Percentiles rank a stretch among this genome's conserved stretches.
These are phyloP conservation scores for Troglohyphantes excavatus DNA, from an alignment of 2,888 invertebrate genomes.

Conservation along the genomic window DNA sequence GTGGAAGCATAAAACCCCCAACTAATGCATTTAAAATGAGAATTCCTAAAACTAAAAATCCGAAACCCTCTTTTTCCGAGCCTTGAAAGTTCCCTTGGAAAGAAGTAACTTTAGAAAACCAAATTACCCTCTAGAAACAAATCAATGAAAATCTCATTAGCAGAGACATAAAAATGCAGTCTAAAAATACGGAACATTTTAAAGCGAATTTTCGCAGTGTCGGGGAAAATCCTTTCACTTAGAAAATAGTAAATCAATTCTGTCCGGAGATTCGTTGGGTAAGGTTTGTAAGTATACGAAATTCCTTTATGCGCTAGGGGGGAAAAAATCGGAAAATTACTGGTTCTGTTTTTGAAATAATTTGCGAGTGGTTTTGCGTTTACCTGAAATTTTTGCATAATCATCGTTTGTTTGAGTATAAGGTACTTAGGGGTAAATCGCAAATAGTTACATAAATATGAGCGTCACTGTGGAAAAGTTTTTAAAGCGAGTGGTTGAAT, in stretches of 20 bases:
- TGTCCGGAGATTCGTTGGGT: constrained; percentile 12
- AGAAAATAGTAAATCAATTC: constrained; percentile 66
- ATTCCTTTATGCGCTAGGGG: neutral
- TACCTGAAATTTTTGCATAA: neutral
- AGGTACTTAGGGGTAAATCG: neutral
- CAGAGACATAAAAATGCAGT: constrained; percentile 47
- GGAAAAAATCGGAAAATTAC: neutral
- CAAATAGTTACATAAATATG: neutral
- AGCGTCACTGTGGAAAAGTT: neutral
- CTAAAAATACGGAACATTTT: constrained; percentile 49
- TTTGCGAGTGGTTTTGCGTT: constrained; percentile 20
- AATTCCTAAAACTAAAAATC: neutral
- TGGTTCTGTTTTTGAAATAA: constrained; percentile 30
- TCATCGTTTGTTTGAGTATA: constrained; percentile 12
- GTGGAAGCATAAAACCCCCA: neutral
- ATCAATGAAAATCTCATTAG: constrained; percentile 69
- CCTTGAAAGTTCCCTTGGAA: constrained; percentile 1
- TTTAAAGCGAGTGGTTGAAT: too few relatives aligned
- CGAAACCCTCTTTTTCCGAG: neutral
- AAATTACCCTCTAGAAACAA: constrained; percentile 55
- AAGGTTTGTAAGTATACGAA: neutral
- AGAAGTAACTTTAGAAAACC: constrained; percentile 35
- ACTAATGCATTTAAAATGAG: constrained; percentile 6
- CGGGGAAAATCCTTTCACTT: constrained; percentile 29
- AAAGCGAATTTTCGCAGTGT: constrained; percentile 3